Evolutionary conservation across 2,797 vertebrate species (phyloP), one percentile per base, ranked within the genome.

Genomic region (Sphenopsis melanotis): DNA sequence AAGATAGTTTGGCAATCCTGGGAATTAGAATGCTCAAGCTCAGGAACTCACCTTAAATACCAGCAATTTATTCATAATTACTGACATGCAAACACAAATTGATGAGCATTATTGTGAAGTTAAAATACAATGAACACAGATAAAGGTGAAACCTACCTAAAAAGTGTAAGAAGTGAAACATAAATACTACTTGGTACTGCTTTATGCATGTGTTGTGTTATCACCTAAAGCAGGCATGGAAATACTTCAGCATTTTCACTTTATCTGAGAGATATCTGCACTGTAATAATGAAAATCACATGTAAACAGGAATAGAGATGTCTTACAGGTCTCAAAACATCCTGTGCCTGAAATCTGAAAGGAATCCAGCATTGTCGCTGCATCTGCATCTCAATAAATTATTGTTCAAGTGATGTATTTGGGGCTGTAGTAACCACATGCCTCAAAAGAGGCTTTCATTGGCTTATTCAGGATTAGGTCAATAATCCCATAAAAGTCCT

Each of bases 371-470:
- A 63, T 6, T 44, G 36, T 11, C 76, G 41, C 34, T 84, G 41
- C 39, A 57, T 22, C n/a, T 80, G 32, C 42, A 88, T 29, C 61
- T 52, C 52, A 89, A 44, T 27, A 74, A 80, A 63, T 77, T 74
- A 60, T 39, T 59, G 57, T 36, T 87, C 65, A 65, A 65, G 37
- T 53, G 80, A 86, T 57, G 13, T 47, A 83, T 90, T 56, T 89
- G 39, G 68, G 70, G 74, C 65, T 74, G 63, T 52, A 71, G 68
- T 42, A 77, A 76, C 59, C 74, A 49, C 90, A 71, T 42, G 74
- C 57, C 47, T 91, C 64, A 76, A 89, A 94, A 96, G 95, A 90
- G 37, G 94, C 92, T 96, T 96, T 93, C 84, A 83, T 95, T 95
- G 92, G 64, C 75, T 96, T 91, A 94, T 75, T 93, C 44, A 42